Evolutionary conservation across 2,797 vertebrate species (phyloP).

Genomic region (Cryptoblepharus egeriae): DNA sequence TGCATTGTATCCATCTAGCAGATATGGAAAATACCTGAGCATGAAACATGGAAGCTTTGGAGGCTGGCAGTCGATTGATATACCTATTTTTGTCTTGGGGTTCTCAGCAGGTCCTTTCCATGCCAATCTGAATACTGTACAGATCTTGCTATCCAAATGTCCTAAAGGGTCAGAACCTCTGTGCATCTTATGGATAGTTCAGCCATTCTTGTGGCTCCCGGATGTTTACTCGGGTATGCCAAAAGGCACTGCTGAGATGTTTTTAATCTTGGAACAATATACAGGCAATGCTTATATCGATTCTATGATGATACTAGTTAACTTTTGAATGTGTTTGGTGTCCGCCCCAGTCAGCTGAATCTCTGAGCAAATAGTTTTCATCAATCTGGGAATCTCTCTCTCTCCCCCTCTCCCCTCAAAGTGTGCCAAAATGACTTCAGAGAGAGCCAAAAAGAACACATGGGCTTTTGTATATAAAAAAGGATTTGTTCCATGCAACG

Average conservation of each 20-base stretch:
- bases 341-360: not conserved
- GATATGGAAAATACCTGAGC: not conserved
- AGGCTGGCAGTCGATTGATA: not conserved
- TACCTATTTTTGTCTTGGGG: not conserved
- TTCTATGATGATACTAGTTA: not conserved
- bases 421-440: constrained; percentile 10
- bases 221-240: not conserved
- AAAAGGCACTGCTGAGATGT: not conserved
- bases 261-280: not conserved
- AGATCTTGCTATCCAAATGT: not conserved
- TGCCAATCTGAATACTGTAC: not conserved
- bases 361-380: constrained; percentile 4
- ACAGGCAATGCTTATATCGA: not conserved
- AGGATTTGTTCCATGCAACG: constrained; percentile 34
- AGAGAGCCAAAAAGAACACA: constrained; percentile 13
- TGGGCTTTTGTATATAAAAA: constrained; percentile 19
- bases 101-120: not conserved
- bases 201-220: not conserved
- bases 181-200: too few relatives aligned
- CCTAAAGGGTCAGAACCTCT: not conserved
- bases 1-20: not conserved
- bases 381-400: not conserved
- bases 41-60: not conserved
- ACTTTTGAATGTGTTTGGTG: not conserved
- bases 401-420: too few relatives aligned